Base-by-base conservation (phyloP, 2,888 invertebrate genomes). In the Polylopha cassiicola region DNA sequence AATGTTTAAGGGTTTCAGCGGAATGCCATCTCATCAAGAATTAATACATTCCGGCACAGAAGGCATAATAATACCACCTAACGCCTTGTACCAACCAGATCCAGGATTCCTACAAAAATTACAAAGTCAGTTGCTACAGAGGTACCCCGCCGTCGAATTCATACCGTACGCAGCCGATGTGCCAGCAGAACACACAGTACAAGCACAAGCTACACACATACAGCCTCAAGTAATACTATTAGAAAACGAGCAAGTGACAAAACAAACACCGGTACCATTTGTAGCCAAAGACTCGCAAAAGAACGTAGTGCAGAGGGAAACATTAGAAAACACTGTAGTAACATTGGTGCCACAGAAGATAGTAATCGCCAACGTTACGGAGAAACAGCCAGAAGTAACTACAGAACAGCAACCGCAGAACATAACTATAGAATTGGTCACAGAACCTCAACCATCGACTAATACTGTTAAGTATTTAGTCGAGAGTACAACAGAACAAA, bases 41-140 rank as follows among this genome's bases (percentile, higher is more conserved):
- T 50, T 76, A 4, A 44, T 73, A 21, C 72, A 71, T 30, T 60
- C 73, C 8, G 77, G 73, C 26, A 65, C 74, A 1, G 78, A 79
- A 43, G 72, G 75, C 5, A 65, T 78, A 28, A 65, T 80, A 10
- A 74, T 82, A 46, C 67, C 78, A 39, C 78, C 78, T 2, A 73
- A 72, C 44, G 66, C 75, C 6, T 63, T 88, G 4, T 88, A 87
- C 48, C 87, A 88, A 58, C 80, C 87, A 5, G 87, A 87, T 50
- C 78, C 78, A n/a, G 58, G 67, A 46, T 86, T 75, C 47, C 58
- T 87, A 34, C 84, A 84, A 48, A 84, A 82, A 50, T 58, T 84
- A 14, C 84, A 82, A 54, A 68, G 59, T 18, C 81, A 81, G 45
- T 57, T 81, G 10, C 49, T 77, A 22, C 76, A 84, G 45, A 65